Evolutionary conservation across 2,797 vertebrate genomes (phyloP).

Genomic region (Eptatretus atami): DNA sequence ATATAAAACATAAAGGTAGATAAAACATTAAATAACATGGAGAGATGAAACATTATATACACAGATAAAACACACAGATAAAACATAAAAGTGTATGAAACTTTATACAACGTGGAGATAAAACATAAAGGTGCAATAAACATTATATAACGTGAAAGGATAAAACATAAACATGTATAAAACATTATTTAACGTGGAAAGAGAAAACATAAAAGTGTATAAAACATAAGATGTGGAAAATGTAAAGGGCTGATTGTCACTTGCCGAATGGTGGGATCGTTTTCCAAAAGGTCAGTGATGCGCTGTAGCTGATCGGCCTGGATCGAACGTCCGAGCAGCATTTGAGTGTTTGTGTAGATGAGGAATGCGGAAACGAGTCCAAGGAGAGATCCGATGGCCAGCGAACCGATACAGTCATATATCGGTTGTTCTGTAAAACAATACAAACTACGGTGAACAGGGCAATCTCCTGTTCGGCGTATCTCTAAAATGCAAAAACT

Average conservation of each 20-base stretch:
- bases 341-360: conserved; percentile 89
- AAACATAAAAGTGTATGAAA: background rate
- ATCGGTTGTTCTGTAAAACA: conserved; percentile 36
- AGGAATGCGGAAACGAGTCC: conserved; percentile 66
- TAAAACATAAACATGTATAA: background rate
- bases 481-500: conserved; percentile 2
- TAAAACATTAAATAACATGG: background rate
- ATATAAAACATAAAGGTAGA: no score
- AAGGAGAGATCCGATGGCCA: conserved; percentile 61
- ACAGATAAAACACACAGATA: no score
- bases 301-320: conserved; percentile 60
- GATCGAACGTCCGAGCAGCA: conserved; percentile 67
- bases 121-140: no score
- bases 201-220: no score
- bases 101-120: background rate
- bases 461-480: background rate
- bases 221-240: background rate
- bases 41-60: no score
- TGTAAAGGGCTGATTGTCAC: background rate
- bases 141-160: background rate
- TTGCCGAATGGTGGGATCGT: conserved; percentile 67
- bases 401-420: conserved; percentile 70
- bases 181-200: no score
- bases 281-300: conserved; percentile 79
- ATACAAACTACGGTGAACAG: no score